These are phyloP conservation scores for Vidua chalybeata DNA, from an alignment of 2,113 vertebrate species.

Conservation along the genomic window DNA sequence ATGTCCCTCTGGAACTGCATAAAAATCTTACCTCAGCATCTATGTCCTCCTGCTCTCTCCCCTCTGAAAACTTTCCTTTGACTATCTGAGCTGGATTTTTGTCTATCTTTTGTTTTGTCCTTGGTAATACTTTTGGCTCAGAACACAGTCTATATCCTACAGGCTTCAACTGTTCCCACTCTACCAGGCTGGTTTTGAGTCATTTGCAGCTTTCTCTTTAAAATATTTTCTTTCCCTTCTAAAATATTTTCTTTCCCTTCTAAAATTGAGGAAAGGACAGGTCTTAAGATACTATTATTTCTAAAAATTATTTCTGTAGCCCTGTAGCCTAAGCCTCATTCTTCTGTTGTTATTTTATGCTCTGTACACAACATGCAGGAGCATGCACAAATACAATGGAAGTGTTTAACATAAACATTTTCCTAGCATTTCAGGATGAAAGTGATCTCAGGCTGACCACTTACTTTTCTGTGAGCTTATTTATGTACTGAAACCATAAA, in stretches of 20 bases:
- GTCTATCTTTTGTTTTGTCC: not conserved
- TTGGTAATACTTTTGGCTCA: not conserved
- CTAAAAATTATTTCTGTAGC: not conserved
- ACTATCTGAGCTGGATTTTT: not conserved
- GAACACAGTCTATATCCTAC: not conserved
- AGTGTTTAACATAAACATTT: not conserved
- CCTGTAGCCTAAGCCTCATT: not conserved
- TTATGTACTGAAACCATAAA: not conserved
- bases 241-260: not conserved
- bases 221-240: not conserved
- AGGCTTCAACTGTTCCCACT: not conserved
- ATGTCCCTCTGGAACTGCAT: not conserved
- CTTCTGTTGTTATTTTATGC: not conserved
- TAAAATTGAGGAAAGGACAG: not conserved
- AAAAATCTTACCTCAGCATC: not conserved
- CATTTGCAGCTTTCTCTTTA: not conserved
- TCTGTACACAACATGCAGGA: not conserved
- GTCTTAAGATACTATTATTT: not conserved
- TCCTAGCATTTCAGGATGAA: not conserved
- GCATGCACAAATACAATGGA: not conserved
- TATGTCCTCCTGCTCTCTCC: not conserved
- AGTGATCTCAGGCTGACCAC: not conserved
- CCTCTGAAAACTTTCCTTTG: not conserved
- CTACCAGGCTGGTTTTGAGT: not conserved
- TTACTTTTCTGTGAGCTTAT: not conserved